A percentile compares a stretch with the other conserved stretches of the same genome.
phyloP scores from a whole-genome alignment of 2,113 vertebrate genomes.

The Seriola aureovittata region DNA sequence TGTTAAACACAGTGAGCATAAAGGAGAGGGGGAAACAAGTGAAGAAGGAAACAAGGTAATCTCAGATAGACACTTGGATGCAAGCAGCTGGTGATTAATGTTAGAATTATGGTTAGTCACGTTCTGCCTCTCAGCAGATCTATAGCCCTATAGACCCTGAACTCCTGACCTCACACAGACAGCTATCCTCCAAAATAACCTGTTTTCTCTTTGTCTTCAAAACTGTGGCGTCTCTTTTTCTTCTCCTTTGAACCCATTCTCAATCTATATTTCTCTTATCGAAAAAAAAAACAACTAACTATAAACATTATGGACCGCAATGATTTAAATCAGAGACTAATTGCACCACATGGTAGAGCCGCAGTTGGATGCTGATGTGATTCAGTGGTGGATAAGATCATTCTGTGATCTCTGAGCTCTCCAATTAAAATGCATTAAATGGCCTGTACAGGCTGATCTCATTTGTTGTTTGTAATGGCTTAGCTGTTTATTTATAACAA shows the following conservation, averaged over 20 bases:
- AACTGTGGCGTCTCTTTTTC: neutral
- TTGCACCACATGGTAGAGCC: slow-evolving; percentile 3
- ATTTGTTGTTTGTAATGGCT: slow-evolving; percentile 32
- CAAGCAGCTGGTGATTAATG: slow-evolving; percentile 30
- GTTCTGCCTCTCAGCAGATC: slow-evolving; percentile 20
- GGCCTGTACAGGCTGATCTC: slow-evolving; percentile 5
- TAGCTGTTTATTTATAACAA: slow-evolving; percentile 50
- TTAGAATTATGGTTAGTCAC: slow-evolving; percentile 32
- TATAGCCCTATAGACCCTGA: slow-evolving; percentile 12
- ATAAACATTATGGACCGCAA: neutral
- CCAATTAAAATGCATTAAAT: slow-evolving; percentile 49
- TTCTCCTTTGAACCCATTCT: too few relatives aligned
- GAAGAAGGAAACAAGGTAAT: neutral
- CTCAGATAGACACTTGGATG: slow-evolving; percentile 1
- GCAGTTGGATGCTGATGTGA: slow-evolving; percentile 33
- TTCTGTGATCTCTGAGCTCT: slow-evolving; percentile 23
- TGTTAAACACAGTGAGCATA: slow-evolving; percentile 20
- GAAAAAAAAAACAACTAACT: neutral
- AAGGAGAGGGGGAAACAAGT: neutral
- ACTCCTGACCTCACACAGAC: slow-evolving; percentile 36
- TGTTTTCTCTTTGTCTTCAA: slow-evolving; percentile 5
- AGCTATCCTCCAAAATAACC: neutral
- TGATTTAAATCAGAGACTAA: slow-evolving; percentile 31
- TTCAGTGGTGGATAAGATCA: slow-evolving; percentile 13
- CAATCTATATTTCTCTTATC: neutral